These are phyloP conservation scores for Atrina japonica DNA, from an alignment of 2,888 invertebrate species.

Conservation along the genomic window DNA sequence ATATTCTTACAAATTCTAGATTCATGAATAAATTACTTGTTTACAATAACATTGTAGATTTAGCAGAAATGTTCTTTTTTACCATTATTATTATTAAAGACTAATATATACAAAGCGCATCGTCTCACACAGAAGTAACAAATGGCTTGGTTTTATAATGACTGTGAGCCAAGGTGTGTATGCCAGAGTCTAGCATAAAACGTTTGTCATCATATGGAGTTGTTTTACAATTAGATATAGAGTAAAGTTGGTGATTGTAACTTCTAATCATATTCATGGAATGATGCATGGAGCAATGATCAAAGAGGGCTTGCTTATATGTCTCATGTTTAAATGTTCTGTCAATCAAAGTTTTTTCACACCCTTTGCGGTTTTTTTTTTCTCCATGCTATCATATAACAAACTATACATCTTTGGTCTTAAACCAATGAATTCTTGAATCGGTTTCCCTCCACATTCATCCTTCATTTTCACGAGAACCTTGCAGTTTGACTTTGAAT, in stretches of 20 bases:
- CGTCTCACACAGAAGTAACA: too few species aligned
- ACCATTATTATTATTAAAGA: too few species aligned
- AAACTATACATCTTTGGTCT: conserved; percentile 21
- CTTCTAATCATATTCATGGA: conserved; percentile 18
- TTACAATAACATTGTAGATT: too few species aligned
- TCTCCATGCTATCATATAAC: conserved; percentile 14
- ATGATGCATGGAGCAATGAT: conserved; percentile 17
- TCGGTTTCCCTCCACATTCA: conserved; percentile 18
- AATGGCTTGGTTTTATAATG: background rate
- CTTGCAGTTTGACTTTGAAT: conserved; percentile 13
- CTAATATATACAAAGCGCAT: too few species aligned
- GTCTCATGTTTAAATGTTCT: conserved; percentile 6
- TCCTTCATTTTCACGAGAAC: conserved; percentile 16
- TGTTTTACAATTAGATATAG: conserved; percentile 6
- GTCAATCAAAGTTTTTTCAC: conserved; percentile 5
- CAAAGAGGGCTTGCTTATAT: conserved; percentile 14
- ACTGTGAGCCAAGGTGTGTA: conserved; percentile 3
- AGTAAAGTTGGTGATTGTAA: conserved; percentile 6
- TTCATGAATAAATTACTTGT: too few species aligned
- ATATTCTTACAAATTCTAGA: too few species aligned
- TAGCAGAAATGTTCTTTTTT: too few species aligned
- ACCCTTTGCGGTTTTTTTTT: background rate
- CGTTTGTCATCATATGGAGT: conserved; percentile 10
- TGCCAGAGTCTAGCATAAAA: background rate
- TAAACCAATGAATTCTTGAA: conserved; percentile 18